phyloP scores from a whole-genome alignment of 2,113 vertebrate species.

The Stictonetta naevosa region DNA sequence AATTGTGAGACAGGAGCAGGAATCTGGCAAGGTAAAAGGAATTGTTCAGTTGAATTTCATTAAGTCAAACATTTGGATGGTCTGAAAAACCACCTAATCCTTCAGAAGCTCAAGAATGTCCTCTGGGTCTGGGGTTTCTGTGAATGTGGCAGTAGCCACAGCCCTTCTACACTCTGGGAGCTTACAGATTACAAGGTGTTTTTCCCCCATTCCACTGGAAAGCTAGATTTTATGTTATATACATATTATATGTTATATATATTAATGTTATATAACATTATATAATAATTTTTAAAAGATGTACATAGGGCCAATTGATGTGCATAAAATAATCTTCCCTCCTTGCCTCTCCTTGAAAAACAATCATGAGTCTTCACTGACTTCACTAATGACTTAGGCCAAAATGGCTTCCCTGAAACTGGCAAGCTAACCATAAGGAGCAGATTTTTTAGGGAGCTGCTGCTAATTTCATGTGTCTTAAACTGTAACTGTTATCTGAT shows the following conservation, averaged over 20 bases:
- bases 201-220: neutral
- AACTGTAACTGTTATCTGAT: neutral
- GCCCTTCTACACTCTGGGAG: neutral
- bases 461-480: neutral
- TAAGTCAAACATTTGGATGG: neutral
- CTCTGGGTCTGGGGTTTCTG: neutral
- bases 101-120: neutral
- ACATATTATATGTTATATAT: no score
- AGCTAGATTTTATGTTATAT: neutral
- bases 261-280: no score
- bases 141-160: accelerated
- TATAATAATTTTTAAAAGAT: neutral
- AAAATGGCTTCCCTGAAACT: neutral
- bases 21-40: neutral
- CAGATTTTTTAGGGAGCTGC: neutral
- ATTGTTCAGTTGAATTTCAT: neutral
- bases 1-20: neutral
- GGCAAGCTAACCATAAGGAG: neutral
- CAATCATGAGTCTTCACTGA: neutral
- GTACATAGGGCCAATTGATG: accelerated
- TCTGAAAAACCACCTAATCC: neutral
- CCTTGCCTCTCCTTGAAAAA: neutral
- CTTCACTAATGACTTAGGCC: no score
- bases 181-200: no score
- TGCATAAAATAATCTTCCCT: neutral